A percentile compares a stretch with the other conserved stretches of the same genome.
Conservation (phyloP, 2,113 vertebrate genomes). For the Microtus richardsoni region DNA sequence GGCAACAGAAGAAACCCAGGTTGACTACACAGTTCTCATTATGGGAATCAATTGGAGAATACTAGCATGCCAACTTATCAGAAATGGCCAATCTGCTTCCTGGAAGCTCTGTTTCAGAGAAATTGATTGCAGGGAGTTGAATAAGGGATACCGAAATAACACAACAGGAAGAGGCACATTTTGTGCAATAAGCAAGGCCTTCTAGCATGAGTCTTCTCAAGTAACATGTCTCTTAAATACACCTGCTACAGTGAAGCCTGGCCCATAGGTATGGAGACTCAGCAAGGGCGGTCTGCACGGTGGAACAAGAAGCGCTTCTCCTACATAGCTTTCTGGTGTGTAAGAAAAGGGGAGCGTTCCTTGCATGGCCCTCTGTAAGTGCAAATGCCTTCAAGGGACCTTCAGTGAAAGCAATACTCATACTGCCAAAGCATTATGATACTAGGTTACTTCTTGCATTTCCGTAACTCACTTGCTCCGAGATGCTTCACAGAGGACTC, state of each 20-base stretch:
- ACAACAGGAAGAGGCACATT: neutral
- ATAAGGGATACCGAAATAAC: neutral
- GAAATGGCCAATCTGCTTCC: slow-evolving; percentile 25
- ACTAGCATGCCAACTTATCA: neutral
- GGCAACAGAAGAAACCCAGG: neutral
- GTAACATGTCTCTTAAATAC: neutral
- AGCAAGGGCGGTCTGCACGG: neutral
- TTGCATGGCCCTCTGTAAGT: neutral
- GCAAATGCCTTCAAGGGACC: neutral
- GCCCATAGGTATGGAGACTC: neutral
- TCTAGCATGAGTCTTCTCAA: neutral
- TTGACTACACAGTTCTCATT: neutral
- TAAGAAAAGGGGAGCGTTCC: neutral
- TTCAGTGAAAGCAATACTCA: neutral
- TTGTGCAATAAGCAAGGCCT: neutral
- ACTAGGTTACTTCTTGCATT: neutral
- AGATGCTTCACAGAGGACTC: neutral
- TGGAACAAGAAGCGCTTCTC: neutral
- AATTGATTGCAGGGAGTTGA: neutral
- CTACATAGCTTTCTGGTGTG: neutral
- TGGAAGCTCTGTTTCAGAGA: slow-evolving; percentile 29
- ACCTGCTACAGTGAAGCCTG: neutral
- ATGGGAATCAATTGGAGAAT: neutral
- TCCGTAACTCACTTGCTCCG: neutral
- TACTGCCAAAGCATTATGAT: neutral